Evolutionary conservation across 1,140 invertebrate genomes (phyloP).

Genomic region (Neodiprion lecontei): DNA sequence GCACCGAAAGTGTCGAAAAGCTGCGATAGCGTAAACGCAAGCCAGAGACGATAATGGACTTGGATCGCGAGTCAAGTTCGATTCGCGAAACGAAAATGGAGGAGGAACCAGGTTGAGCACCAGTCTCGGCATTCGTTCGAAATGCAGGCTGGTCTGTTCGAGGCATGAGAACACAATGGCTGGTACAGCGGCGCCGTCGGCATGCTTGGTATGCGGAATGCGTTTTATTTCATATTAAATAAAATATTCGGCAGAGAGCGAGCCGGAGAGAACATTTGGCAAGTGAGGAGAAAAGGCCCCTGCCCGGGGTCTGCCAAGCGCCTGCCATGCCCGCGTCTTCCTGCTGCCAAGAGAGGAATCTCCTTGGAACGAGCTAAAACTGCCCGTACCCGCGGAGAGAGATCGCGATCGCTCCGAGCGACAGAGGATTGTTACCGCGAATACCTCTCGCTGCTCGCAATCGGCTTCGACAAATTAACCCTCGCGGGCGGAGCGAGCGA

Average conservation of each 20-base stretch:
- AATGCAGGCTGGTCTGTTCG: background rate
- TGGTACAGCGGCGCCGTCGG: slow-evolving; percentile 37
- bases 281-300: slow-evolving; percentile 26
- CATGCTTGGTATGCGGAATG: slow-evolving; percentile 54
- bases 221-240: slow-evolving; percentile 59
- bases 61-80: too few species aligned
- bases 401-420: background rate
- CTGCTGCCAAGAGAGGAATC: slow-evolving; percentile 4
- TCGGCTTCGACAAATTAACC: slow-evolving; percentile 1
- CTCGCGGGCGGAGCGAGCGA: background rate
- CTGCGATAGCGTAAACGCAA: too few species aligned
- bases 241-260: slow-evolving; percentile 50
- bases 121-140: background rate
- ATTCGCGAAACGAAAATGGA: too few species aligned
- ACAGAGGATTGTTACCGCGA: background rate
- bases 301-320: background rate
- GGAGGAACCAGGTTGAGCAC: slow-evolving; percentile 5
- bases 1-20: too few species aligned
- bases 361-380: background rate
- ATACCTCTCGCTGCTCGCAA: background rate
- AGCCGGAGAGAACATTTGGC: slow-evolving; percentile 38
- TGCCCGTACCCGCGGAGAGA: background rate
- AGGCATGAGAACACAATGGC: slow-evolving; percentile 16
- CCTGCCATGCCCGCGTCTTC: slow-evolving; percentile 3
- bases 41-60: too few species aligned